Evolutionary conservation across 2,797 vertebrate species (phyloP).

Genomic region (Sebastes itinus): DNA sequence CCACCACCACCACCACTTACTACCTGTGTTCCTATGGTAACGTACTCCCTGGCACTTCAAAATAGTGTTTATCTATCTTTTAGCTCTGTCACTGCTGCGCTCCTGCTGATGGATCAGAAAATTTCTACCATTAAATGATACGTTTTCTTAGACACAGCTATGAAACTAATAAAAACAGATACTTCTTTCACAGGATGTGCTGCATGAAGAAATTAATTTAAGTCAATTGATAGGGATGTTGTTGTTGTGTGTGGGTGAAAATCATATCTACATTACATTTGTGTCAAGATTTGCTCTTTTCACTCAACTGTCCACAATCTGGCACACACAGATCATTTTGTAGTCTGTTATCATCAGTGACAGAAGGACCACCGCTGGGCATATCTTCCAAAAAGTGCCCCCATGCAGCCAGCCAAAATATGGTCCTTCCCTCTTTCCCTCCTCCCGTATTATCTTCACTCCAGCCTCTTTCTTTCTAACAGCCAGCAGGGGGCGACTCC

Average conservation of each 20-base stretch:
- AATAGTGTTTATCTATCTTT: slow-evolving; percentile 8
- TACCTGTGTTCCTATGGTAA: slow-evolving; percentile 49
- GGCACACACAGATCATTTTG: background rate
- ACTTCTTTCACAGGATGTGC: background rate
- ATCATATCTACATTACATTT: background rate
- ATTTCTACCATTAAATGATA: background rate
- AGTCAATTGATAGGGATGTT: background rate
- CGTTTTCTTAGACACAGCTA: background rate
- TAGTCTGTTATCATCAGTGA: background rate
- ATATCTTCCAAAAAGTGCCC: background rate
- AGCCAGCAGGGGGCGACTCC: no score
- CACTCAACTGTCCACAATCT: background rate
- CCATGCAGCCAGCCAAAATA: slow-evolving; percentile 4
- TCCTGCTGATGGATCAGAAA: background rate
- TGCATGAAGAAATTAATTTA: background rate
- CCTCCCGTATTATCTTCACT: background rate
- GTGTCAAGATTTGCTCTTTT: background rate
- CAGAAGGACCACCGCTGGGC: background rate
- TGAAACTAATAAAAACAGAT: background rate
- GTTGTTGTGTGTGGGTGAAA: background rate
- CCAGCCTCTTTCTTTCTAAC: background rate
- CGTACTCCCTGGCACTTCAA: background rate
- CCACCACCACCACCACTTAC: background rate
- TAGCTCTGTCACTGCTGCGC: slow-evolving; percentile 2
- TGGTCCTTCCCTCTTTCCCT: slow-evolving; percentile 7